These are phyloP conservation scores for Sarotherodon lohbergeri DNA, from an alignment of 2,113 vertebrate species.

Conservation along the genomic window DNA sequence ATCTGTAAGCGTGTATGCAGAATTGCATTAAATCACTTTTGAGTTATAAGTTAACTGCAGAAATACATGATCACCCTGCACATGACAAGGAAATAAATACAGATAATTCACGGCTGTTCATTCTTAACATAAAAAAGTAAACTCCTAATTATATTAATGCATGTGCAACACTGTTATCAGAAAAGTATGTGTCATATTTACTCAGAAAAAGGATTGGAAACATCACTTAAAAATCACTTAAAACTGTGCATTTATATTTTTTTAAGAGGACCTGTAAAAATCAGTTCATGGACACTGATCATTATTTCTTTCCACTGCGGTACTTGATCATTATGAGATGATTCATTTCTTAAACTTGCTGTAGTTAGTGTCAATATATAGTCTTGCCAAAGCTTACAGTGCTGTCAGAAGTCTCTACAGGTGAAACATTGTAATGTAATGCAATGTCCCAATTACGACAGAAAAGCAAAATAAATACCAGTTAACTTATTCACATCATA, in stretches of 20 bases:
- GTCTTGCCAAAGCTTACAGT: not conserved
- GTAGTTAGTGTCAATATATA: not conserved
- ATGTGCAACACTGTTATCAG: not conserved
- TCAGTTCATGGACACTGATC: not conserved
- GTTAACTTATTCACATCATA: not conserved
- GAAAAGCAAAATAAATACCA: not conserved
- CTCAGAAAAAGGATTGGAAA: not conserved
- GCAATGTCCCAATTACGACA: not conserved
- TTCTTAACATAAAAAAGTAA: not conserved
- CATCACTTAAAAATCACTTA: not conserved
- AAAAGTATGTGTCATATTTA: not conserved
- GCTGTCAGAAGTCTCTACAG: not conserved
- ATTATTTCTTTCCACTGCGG: not conserved
- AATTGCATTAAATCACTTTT: not conserved
- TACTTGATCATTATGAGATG: not conserved
- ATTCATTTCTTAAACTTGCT: not conserved
- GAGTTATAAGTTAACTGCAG: not conserved
- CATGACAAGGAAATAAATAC: not conserved
- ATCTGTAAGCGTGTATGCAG: not conserved
- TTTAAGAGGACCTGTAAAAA: not conserved
- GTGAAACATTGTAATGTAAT: not conserved
- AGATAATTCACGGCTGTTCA: not conserved
- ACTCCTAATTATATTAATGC: not conserved
- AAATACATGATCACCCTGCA: not conserved
- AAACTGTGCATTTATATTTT: not conserved